Evolutionary conservation across 2,113 vertebrate species (phyloP).

Genomic region (Apodemus sylvaticus): DNA sequence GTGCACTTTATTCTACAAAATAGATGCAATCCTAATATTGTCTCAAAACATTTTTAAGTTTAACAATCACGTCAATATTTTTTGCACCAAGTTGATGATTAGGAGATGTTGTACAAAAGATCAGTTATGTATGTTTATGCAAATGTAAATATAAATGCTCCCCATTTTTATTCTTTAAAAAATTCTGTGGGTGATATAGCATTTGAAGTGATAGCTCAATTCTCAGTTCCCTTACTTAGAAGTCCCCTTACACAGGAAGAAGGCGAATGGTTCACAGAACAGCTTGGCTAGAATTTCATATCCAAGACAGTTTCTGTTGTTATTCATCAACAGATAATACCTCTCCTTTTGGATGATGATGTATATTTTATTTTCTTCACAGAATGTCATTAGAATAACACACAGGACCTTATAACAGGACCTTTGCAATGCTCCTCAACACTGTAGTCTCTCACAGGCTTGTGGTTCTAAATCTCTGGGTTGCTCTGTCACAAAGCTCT

Average conservation of each 20-base stretch:
- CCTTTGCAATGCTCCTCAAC: not conserved
- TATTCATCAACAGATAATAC: slow-evolving; percentile 53
- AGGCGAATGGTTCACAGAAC: not conserved
- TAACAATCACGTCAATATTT: not conserved
- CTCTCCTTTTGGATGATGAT: slow-evolving; percentile 43
- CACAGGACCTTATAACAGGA: rapidly evolving
- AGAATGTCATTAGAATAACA: not conserved
- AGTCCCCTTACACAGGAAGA: not conserved
- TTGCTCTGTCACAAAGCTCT: not conserved
- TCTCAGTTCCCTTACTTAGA: not conserved
- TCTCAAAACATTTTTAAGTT: not conserved
- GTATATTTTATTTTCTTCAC: slow-evolving; percentile 62
- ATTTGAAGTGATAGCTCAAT: not conserved
- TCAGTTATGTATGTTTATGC: too few species aligned
- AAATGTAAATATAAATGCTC: too few species aligned
- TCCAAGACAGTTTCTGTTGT: not conserved
- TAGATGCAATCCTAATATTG: too few species aligned
- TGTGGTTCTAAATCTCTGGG: not conserved
- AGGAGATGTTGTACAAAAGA: not conserved
- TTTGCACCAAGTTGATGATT: not conserved
- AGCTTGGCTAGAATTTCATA: not conserved
- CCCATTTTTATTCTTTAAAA: not conserved
- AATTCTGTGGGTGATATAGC: not conserved
- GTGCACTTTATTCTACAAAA: not conserved
- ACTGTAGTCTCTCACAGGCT: not conserved